Percentiles rank a stretch among this genome's conserved stretches.
These are phyloP conservation scores for Bombus pascuorum DNA, from an alignment of 1,140 invertebrate species.

Conservation along the genomic window DNA sequence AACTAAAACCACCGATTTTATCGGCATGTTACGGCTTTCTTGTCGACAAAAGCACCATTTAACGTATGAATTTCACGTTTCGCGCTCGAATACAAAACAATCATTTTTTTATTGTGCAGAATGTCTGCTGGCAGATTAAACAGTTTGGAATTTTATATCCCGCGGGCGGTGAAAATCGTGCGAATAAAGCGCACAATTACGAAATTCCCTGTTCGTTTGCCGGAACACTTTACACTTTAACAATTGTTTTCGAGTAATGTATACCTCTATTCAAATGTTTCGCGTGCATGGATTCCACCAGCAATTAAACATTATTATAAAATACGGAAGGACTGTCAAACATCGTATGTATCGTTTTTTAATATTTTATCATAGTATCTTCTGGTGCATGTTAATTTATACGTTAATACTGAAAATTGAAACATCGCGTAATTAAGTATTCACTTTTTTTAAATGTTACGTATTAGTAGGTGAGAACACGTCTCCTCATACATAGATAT, in stretches of 20 bases:
- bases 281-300: neutral
- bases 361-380: neutral
- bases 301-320: neutral
- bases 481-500: too few relatives aligned
- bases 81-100: neutral
- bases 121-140: slow-evolving; percentile 6
- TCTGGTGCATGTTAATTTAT: neutral
- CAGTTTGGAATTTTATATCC: neutral
- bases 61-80: neutral
- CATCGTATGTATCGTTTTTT: neutral
- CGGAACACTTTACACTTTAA: neutral
- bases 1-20: neutral
- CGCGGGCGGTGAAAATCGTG: neutral
- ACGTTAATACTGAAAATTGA: neutral
- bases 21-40: neutral
- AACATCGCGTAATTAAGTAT: too few relatives aligned
- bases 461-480: too few relatives aligned
- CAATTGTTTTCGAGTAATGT: neutral
- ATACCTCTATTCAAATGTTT: neutral
- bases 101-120: neutral
- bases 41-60: neutral
- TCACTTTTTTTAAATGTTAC: too few relatives aligned
- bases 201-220: neutral
- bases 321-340: neutral
- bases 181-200: neutral